Base-by-base conservation (phyloP, 2,113 vertebrate genomes). In the Labeo catla region DNA sequence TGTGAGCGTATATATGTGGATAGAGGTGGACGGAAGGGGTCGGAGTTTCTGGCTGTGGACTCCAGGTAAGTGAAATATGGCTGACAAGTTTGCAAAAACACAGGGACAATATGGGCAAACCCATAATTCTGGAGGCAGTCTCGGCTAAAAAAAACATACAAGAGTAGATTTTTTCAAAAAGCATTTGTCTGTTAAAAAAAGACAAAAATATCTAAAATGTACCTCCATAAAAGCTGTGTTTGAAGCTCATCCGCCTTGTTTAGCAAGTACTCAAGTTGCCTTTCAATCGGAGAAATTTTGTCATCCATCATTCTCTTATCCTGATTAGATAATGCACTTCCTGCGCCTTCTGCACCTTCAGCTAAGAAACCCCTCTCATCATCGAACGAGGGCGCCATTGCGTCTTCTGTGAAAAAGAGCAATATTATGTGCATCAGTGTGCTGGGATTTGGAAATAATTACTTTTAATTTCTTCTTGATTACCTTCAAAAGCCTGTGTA, bases 51-150 rank as follows among this genome's bases (percentile, higher is more conserved):
- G 0, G 94, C 94, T 0, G 92, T 93, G 7, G 94, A 91, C 88
- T 97, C 96, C 90, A 97, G 86, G 90, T 95, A 94, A 43, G 92
- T 93, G 79, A 97, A 97, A 89, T 89, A 96, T 1, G 95, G 95
- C 86, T 95, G 93, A 83, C 95, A 96, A 57, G 89, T 93, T 86
- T 86, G 89, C 86, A 97, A 89, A 88, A 97, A 95, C 11, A 84
- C 90, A 3, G 86, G 90, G 83, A 97, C 91, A 5, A 91, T 92
- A 28, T 86, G 87, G n/a, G 88, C 91, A 77, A 94, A 88, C 87
- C 87, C 87, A n/a, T 95, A 92, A 15, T 89, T 91, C 21, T 94
- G 92, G 1, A 90, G 45, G 15, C 66, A 34, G 59, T 87, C 88
- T 54, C 91, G 87, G 83, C 95, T 97, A 89, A 39, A 91, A 74